phyloP scores from a whole-genome alignment of 2,797 vertebrate species.

The Acipenser ruthenus region DNA sequence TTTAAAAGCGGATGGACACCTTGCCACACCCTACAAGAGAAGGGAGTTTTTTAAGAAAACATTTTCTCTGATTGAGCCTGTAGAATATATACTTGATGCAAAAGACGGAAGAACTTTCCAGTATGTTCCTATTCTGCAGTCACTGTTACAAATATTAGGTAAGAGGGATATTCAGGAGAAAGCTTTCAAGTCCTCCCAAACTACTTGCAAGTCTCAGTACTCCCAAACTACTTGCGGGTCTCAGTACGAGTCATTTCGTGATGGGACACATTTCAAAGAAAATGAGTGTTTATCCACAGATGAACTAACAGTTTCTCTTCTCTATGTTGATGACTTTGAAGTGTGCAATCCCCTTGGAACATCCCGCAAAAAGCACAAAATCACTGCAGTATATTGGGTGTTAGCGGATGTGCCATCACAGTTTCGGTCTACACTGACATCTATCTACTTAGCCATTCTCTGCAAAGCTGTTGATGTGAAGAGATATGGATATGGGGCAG shows the following conservation, averaged over 20 bases:
- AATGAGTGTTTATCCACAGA: slow-evolving; percentile 19
- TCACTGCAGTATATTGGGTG: slow-evolving; percentile 33
- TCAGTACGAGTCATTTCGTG: slow-evolving; percentile 14
- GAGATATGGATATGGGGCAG: slow-evolving; percentile 21
- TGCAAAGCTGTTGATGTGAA: slow-evolving; percentile 28
- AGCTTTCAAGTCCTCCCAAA: slow-evolving; percentile 8
- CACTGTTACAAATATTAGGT: too few species aligned
- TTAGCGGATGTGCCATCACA: slow-evolving; percentile 24
- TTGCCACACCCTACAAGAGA: slow-evolving; percentile 21
- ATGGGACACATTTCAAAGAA: slow-evolving; percentile 21
- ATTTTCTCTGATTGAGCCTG: slow-evolving; percentile 17
- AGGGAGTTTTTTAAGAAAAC: slow-evolving; percentile 10
- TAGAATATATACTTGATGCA: slow-evolving; percentile 18
- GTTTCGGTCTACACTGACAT: slow-evolving; percentile 25
- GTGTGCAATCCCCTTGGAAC: slow-evolving; percentile 26
- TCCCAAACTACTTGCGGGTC: too few species aligned
- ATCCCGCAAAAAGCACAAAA: slow-evolving; percentile 32
- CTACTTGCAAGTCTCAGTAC: not conserved
- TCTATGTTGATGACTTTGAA: slow-evolving; percentile 6
- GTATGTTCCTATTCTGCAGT: slow-evolving; percentile 19
- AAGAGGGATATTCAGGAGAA: slow-evolving; percentile 10
- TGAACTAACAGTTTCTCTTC: slow-evolving; percentile 17
- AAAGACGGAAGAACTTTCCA: slow-evolving; percentile 15
- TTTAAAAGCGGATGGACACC: slow-evolving; percentile 18
- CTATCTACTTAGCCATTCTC: slow-evolving; percentile 25